Evolutionary conservation across 1,140 invertebrate species (phyloP).

Genomic region (Camponotus floridanus): DNA sequence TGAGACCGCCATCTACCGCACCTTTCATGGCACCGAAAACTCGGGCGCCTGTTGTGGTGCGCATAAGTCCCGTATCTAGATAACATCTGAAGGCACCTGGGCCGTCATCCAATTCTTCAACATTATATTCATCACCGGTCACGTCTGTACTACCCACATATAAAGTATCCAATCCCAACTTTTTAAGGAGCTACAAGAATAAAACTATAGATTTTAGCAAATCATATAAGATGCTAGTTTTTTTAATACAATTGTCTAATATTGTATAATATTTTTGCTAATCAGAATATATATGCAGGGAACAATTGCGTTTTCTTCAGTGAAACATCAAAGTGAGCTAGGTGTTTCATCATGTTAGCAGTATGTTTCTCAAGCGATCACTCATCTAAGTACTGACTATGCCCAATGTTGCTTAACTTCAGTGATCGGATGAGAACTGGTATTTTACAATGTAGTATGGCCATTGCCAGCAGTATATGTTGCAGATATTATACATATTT

Average conservation of each 20-base stretch:
- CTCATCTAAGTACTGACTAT: too few relatives aligned
- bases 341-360: slow-evolving; percentile 82
- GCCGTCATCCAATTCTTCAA: slow-evolving; percentile 96
- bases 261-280: slow-evolving; percentile 15
- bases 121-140: slow-evolving; percentile 97
- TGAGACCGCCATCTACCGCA: slow-evolving; percentile 98
- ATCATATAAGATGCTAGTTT: neutral
- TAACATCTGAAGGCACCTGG: slow-evolving; percentile 99
- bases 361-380: too few relatives aligned
- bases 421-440: too few relatives aligned
- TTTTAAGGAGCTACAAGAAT: slow-evolving; percentile 91
- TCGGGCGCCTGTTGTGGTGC: slow-evolving; percentile 98
- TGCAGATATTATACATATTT: neutral
- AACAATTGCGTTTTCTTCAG: slow-evolving; percentile 84
- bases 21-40: slow-evolving; percentile 99
- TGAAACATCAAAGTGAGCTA: slow-evolving; percentile 84
- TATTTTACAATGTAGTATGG: too few relatives aligned
- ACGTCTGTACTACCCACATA: slow-evolving; percentile 96
- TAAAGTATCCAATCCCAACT: slow-evolving; percentile 96
- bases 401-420: too few relatives aligned
- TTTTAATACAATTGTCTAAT: neutral
- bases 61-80: slow-evolving; percentile 98
- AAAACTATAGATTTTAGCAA: slow-evolving; percentile 52
- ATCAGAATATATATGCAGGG: slow-evolving; percentile 79
- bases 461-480: too few relatives aligned